phyloP scores from a whole-genome alignment of 2,797 vertebrate species.

The Psittacula echo region DNA sequence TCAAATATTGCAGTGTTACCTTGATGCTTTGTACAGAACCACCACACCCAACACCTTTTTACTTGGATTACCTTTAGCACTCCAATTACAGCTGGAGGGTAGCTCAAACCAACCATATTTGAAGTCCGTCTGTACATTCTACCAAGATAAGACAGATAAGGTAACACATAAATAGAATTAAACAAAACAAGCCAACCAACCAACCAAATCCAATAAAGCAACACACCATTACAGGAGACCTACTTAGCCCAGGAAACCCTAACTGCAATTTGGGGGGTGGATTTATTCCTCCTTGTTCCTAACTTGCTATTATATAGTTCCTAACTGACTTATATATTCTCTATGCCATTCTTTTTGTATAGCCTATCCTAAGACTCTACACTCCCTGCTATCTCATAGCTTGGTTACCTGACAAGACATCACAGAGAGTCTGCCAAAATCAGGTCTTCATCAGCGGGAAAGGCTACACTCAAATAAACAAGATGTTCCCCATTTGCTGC shows the following conservation, averaged over 20 bases:
- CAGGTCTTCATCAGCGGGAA: not conserved
- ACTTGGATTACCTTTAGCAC: slow-evolving; percentile 88
- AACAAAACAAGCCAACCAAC: not conserved
- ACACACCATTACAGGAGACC: not conserved
- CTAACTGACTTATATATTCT: not conserved
- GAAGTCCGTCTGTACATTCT: slow-evolving; percentile 96
- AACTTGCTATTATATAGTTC: not conserved
- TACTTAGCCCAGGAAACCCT: not conserved
- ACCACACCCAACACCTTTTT: not conserved
- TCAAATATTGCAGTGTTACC: not conserved
- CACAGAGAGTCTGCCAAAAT: not conserved
- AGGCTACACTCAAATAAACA: not conserved
- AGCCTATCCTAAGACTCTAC: not conserved
- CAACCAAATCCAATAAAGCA: not conserved
- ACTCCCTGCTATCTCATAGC: not conserved
- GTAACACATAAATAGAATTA: not conserved
- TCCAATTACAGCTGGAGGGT: slow-evolving; percentile 89
- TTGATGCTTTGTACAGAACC: not conserved
- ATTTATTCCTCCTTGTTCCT: not conserved
- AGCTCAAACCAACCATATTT: slow-evolving; percentile 92
- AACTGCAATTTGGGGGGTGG: accelerated
- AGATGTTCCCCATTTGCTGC: not conserved
- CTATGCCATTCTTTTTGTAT: not conserved
- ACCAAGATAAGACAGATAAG: slow-evolving; percentile 72
- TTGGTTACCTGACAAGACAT: not conserved